These are phyloP conservation scores for Scleropages formosus DNA, from an alignment of 2,797 vertebrate species.

Conservation along the genomic window DNA sequence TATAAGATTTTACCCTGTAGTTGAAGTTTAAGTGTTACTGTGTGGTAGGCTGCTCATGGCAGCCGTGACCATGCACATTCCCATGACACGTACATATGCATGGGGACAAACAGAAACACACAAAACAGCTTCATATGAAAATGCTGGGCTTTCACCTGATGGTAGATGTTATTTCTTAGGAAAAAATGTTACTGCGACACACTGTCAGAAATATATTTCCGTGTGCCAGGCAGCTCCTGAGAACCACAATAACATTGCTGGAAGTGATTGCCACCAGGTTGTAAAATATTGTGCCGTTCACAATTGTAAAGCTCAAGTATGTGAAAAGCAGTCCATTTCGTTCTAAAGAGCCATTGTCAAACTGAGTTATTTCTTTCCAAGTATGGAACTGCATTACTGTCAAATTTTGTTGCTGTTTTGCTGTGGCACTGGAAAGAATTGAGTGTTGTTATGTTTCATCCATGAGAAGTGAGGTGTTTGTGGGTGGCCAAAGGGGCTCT, in stretches of 20 bases:
- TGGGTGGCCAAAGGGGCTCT: not conserved
- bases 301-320: not conserved
- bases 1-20: not conserved
- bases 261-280: constrained; percentile 8
- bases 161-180: too few relatives aligned
- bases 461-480: not conserved
- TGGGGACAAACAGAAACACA: too few relatives aligned
- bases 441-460: not conserved
- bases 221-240: not conserved
- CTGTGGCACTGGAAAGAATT: not conserved
- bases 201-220: not conserved
- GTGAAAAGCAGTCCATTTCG: constrained; percentile 13
- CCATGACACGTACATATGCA: too few relatives aligned
- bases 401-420: constrained; percentile 8
- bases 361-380: constrained; percentile 25
- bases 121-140: too few relatives aligned
- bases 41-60: too few relatives aligned
- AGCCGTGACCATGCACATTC: too few relatives aligned
- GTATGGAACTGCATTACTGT: constrained; percentile 6
- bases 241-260: constrained; percentile 10
- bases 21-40: not conserved
- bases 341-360: constrained; percentile 27
- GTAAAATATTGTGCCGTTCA: constrained; percentile 18
- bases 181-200: too few relatives aligned
- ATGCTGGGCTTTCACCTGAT: too few relatives aligned